Conservation (phyloP, 2,113 vertebrate species). For the Podocnemis expansa region DNA sequence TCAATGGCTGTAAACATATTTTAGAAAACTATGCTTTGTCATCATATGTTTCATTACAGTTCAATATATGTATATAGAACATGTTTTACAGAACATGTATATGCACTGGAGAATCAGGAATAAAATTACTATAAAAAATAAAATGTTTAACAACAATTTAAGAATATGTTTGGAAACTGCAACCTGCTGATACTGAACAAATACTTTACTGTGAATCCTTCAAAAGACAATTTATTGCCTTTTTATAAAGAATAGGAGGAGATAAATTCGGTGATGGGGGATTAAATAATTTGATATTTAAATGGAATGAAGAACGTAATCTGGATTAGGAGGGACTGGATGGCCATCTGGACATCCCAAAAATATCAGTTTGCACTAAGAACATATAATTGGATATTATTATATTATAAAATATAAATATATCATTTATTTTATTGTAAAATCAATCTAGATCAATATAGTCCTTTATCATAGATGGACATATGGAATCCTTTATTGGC, state of each 20-base stretch:
- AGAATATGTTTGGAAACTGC: not conserved
- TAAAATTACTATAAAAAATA: conserved; percentile 1
- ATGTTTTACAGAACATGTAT: not conserved
- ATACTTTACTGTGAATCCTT: not conserved
- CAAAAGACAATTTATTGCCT: not conserved
- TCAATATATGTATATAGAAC: not conserved
- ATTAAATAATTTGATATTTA: not conserved
- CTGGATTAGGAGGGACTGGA: not conserved
- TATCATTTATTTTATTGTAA: not conserved
- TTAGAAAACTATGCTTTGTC: not conserved
- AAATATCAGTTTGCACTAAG: not conserved
- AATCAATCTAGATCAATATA: not conserved
- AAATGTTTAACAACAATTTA: not conserved
- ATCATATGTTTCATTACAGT: not conserved
- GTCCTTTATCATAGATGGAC: not conserved
- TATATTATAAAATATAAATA: not conserved
- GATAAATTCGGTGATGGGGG: not conserved
- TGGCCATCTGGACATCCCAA: not conserved
- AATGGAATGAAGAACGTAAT: not conserved
- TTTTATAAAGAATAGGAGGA: not conserved
- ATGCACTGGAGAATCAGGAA: not conserved
- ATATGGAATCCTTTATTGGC: rapidly evolving
- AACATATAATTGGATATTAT: not conserved
- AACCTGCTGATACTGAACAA: not conserved
- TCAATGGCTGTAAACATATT: not conserved